These are phyloP conservation scores for Aquatica leii DNA, from an alignment of 2,888 invertebrate species.

Conservation along the genomic window DNA sequence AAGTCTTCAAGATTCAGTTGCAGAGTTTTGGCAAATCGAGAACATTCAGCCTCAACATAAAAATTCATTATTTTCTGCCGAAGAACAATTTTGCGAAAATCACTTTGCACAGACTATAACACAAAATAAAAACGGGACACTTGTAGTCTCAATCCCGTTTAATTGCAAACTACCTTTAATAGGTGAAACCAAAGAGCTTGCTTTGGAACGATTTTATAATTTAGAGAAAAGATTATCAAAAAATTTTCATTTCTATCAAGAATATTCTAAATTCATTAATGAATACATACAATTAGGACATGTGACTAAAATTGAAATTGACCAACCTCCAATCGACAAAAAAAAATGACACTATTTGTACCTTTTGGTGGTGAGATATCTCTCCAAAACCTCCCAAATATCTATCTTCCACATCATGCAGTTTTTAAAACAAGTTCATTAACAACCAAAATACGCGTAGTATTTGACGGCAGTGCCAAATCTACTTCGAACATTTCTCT, in stretches of 20 bases:
- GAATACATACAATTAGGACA: too few species aligned
- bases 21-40: slow-evolving; percentile 22
- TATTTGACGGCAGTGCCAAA: slow-evolving; percentile 12
- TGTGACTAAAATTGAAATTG: not conserved
- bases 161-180: slow-evolving; percentile 1
- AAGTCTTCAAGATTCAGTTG: not conserved
- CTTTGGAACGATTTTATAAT: not conserved
- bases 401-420: slow-evolving; percentile 5
- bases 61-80: not conserved
- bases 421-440: not conserved
- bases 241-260: not conserved
- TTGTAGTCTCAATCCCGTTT: slow-evolving; percentile 20
- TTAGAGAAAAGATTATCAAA: not conserved
- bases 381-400: not conserved
- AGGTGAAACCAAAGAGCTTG: slow-evolving; percentile 13
- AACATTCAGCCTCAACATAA: not conserved
- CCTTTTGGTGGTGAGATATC: not conserved
- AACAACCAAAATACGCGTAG: slow-evolving; percentile 3
- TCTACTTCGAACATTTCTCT: not conserved
- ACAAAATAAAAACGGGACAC: slow-evolving; percentile 3
- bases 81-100: slow-evolving; percentile 22
- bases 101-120: slow-evolving; percentile 12
- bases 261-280: slow-evolving; percentile 3
- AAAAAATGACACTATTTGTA: too few species aligned
- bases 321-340: too few species aligned